phyloP scores from a whole-genome alignment of 1,140 invertebrate species.

The Rhopalosiphum padi region DNA sequence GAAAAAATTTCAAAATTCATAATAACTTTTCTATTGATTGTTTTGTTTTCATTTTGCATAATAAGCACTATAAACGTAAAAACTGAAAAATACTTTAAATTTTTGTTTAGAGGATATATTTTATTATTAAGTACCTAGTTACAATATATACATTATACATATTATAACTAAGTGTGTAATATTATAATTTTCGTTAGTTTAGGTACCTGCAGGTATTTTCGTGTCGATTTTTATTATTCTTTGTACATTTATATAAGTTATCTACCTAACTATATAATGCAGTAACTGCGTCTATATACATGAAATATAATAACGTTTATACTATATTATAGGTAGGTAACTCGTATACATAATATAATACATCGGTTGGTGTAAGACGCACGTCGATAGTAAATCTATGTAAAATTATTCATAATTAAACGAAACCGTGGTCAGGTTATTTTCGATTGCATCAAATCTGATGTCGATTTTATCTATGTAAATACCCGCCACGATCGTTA shows the following conservation, averaged over 20 bases:
- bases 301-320: not conserved
- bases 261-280: not conserved
- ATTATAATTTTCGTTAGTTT: not conserved
- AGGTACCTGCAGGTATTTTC: not conserved
- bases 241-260: not conserved
- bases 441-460: constrained; percentile 34
- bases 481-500: not conserved
- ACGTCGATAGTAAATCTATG: constrained; percentile 21
- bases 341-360: not conserved
- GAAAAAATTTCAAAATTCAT: not conserved
- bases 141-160: not conserved
- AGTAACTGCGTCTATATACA: no score
- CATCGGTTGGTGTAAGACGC: not conserved
- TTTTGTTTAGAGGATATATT: not conserved
- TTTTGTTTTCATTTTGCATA: not conserved
- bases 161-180: not conserved
- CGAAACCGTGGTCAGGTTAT: not conserved
- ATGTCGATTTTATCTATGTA: constrained; percentile 43
- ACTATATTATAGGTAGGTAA: not conserved
- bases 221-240: not conserved
- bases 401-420: constrained; percentile 54
- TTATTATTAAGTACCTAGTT: not conserved
- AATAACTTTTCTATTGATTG: not conserved
- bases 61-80: not conserved
- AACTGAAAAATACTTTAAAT: not conserved